Percentiles rank a stretch among this genome's conserved stretches.
Evolutionary conservation across 2,888 invertebrate genomes (phyloP).

Genomic region (Archaeoteleia sp.): DNA sequence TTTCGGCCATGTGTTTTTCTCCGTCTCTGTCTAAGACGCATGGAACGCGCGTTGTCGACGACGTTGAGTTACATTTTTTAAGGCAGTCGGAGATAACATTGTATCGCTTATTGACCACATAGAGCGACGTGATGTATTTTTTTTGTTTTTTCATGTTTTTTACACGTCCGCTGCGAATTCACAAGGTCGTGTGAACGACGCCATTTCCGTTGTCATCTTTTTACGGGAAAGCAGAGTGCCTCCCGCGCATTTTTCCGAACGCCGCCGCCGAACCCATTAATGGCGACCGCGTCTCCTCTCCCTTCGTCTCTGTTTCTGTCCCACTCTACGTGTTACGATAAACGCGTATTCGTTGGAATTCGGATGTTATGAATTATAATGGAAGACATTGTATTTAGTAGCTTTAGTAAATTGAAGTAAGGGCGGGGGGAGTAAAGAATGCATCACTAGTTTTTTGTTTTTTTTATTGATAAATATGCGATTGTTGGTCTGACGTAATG

Average conservation of each 20-base stretch:
- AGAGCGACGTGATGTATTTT: background rate
- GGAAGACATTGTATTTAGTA: too few relatives aligned
- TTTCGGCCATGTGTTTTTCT: slow-evolving; percentile 60
- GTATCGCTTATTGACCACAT: too few relatives aligned
- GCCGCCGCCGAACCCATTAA: slow-evolving; percentile 56
- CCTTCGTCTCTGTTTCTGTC: slow-evolving; percentile 25
- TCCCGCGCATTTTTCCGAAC: slow-evolving; percentile 71
- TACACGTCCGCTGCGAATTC: slow-evolving; percentile 3
- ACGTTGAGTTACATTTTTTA: too few relatives aligned
- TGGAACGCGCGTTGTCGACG: too few relatives aligned
- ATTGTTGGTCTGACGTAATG: slow-evolving; percentile 57
- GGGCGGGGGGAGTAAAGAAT: too few relatives aligned
- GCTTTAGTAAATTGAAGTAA: too few relatives aligned
- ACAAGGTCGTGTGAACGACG: slow-evolving; percentile 42
- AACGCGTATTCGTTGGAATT: background rate
- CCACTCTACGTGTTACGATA: slow-evolving; percentile 4
- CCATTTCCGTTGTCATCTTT: slow-evolving; percentile 62
- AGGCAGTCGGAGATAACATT: too few relatives aligned
- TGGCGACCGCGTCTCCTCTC: slow-evolving; percentile 40
- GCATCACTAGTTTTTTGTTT: slow-evolving; percentile 20
- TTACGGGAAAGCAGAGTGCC: slow-evolving; percentile 56
- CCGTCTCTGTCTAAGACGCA: slow-evolving; percentile 9
- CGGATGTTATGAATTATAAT: too few relatives aligned
- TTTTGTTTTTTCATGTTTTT: background rate
- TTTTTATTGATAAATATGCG: too few relatives aligned